These are phyloP conservation scores for Harpalus rubripes DNA, from an alignment of 2,888 invertebrate species.

Conservation along the genomic window DNA sequence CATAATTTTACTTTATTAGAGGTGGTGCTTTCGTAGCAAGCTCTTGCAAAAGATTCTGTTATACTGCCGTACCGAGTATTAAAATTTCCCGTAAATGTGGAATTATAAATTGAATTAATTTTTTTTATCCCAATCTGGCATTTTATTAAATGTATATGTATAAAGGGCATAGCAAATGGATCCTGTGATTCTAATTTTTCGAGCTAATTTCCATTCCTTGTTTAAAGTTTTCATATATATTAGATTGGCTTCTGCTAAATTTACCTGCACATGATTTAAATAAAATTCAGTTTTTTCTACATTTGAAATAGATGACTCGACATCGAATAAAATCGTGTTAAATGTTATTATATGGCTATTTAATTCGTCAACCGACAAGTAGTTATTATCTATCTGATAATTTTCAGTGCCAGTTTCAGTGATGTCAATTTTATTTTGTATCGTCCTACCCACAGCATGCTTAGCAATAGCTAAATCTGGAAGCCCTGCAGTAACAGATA, in stretches of 20 bases:
- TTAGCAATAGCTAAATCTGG: background rate
- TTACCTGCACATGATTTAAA: background rate
- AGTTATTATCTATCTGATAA: background rate
- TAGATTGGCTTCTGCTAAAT: background rate
- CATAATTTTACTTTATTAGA: background rate
- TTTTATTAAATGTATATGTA: slow-evolving; percentile 4
- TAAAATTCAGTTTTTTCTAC: slow-evolving; percentile 1
- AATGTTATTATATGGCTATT: background rate
- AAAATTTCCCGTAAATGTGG: slow-evolving; percentile 1
- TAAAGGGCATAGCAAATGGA: background rate
- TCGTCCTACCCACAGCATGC: background rate
- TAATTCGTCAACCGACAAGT: slow-evolving; percentile 1
- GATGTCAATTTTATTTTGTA: background rate
- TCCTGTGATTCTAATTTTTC: slow-evolving; percentile 1
- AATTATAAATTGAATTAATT: slow-evolving; percentile 3
- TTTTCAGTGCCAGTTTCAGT: background rate
- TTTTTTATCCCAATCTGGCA: background rate
- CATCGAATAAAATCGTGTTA: background rate
- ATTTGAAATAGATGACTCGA: background rate
- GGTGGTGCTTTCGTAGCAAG: slow-evolving; percentile 4
- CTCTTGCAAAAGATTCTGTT: background rate
- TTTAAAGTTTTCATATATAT: slow-evolving; percentile 6
- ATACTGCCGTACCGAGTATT: slow-evolving; percentile 10
- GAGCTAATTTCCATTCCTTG: background rate
- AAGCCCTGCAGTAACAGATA: slow-evolving; percentile 1